phyloP scores from a whole-genome alignment of 2,797 vertebrate species.

The Gambelia wislizenii region DNA sequence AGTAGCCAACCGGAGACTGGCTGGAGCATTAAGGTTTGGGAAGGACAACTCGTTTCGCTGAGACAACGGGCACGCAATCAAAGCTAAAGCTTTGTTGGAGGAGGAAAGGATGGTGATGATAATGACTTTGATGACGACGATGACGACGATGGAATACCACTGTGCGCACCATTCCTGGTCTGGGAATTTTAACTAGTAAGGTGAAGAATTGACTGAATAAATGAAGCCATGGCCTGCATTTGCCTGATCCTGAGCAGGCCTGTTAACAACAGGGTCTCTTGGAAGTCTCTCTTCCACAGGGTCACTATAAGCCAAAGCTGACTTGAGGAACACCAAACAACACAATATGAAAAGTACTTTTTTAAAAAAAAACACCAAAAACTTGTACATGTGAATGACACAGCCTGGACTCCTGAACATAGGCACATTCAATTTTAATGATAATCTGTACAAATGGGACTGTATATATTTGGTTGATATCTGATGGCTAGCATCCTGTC shows the following conservation, averaged over 20 bases:
- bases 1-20: slow-evolving; percentile 42
- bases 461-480: no score
- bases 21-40: slow-evolving; percentile 9
- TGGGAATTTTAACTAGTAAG: background rate
- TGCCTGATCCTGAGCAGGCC: no score
- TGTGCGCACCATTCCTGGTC: background rate
- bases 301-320: background rate
- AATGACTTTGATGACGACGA: no score
- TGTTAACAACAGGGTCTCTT: no score
- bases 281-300: no score
- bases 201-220: background rate
- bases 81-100: slow-evolving; percentile 50
- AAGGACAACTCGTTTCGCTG: background rate
- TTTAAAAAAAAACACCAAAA: background rate
- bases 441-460: background rate
- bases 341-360: background rate
- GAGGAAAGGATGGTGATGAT: no score
- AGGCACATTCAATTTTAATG: background rate
- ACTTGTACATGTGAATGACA: background rate
- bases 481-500: no score
- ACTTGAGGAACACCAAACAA: background rate
- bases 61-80: slow-evolving; percentile 2
- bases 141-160: no score
- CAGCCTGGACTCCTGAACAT: no score
- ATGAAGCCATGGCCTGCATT: no score